A percentile compares a stretch with the other conserved stretches of the same genome.
Evolutionary conservation across 2,113 vertebrate species (phyloP).

Genomic region (Pituophis catenifer): DNA sequence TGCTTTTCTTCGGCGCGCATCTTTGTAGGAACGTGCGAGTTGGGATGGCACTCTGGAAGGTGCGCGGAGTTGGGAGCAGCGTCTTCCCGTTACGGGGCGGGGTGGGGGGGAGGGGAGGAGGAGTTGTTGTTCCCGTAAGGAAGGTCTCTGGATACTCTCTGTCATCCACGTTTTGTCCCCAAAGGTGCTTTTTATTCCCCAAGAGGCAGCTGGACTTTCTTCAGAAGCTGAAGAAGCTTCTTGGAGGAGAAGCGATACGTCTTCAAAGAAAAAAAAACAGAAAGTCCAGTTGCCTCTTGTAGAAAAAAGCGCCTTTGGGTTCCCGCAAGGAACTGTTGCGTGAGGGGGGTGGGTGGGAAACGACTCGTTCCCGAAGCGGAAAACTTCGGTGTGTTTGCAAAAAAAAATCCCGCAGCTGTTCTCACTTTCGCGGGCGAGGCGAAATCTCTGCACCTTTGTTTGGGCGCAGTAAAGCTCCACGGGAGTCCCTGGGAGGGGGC

Average conservation of each 20-base stretch:
- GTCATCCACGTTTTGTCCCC: too few species aligned
- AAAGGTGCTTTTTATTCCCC: too few species aligned
- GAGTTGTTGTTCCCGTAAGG: too few species aligned
- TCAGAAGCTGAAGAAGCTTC: too few species aligned
- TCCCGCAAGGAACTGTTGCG: background rate
- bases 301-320: background rate
- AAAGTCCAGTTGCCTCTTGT: too few species aligned
- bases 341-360: background rate
- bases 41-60: background rate
- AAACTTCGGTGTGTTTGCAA: background rate
- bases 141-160: too few species aligned
- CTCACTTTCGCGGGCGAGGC: background rate
- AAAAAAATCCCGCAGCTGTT: background rate
- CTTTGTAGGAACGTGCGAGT: background rate
- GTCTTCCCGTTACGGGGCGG: background rate
- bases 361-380: background rate
- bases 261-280: too few species aligned
- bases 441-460: background rate
- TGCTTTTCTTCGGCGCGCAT: background rate
- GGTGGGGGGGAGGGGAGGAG: rapidly evolving
- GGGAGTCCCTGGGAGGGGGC: background rate
- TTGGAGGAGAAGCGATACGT: too few species aligned
- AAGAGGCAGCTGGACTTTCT: too few species aligned
- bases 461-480: background rate
- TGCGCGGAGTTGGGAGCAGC: background rate